Percentiles rank a stretch among this genome's conserved stretches.
Evolutionary conservation across 2,113 vertebrate genomes (phyloP).

Genomic region (Patagioenas fasciata): DNA sequence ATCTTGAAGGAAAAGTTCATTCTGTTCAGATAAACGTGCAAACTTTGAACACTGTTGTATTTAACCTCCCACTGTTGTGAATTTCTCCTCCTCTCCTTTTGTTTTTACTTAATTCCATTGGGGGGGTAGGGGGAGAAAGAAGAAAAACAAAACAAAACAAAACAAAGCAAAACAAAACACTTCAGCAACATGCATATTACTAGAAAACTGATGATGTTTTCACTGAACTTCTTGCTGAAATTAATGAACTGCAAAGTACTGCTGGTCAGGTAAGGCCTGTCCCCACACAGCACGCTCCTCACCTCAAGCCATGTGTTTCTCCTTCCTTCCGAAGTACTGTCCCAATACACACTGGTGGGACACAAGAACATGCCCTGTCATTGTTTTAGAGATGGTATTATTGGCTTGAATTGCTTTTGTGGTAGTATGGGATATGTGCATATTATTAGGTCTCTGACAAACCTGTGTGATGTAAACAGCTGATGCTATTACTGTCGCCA

Average conservation of each 20-base stretch:
- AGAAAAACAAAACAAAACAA: not conserved
- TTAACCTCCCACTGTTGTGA: not conserved
- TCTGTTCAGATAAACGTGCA: not conserved
- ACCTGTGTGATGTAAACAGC: not conserved
- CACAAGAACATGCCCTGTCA: not conserved
- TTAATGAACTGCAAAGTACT: not conserved
- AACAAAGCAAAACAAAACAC: not conserved
- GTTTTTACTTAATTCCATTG: not conserved
- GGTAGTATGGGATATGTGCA: not conserved
- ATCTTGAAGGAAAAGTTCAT: not conserved
- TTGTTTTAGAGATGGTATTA: not conserved
- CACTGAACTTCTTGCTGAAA: not conserved
- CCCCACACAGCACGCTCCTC: accelerated
- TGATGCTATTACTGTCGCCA: not conserved
- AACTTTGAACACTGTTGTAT: not conserved
- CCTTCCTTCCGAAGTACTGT: not conserved
- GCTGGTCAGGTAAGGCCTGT: not conserved
- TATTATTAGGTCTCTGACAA: not conserved
- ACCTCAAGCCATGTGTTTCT: not conserved
- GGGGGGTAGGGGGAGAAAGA: not conserved
- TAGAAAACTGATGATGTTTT: accelerated
- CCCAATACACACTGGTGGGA: not conserved
- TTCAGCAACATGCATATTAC: not conserved
- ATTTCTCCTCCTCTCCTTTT: not conserved
- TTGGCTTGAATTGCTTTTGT: not conserved